Base-by-base conservation (phyloP, 1,140 invertebrate genomes). In the Diuraphis noxia region DNA sequence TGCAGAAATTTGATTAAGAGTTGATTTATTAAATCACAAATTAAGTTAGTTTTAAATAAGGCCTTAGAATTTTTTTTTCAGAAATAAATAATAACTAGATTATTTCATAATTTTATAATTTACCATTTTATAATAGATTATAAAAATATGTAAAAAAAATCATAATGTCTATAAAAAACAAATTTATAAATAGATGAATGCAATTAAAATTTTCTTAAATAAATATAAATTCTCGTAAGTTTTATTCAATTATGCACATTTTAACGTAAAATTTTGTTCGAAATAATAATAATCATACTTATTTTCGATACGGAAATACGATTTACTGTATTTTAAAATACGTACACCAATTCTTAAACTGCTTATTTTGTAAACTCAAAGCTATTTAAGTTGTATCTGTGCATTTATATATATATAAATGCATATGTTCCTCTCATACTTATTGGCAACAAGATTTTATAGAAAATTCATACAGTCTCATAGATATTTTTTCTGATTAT, bases 11-110 rank as follows among this genome's bases (percentile, higher is more conserved):
- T 17, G 56, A 72, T 72, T n/a, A 72, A 72, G 30, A n/a, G 10
- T n/a, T 17, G 13, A 72, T 30, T 17, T 72, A n/a, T 6, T 17
- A 72, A 72, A 72, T 72, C 10, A 72, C 34, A 72, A 72, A 72
- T 72, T 72, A 72, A 72, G 30, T 72, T n/a, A 72, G 13, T 72
- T 72, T n/a, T 72, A 4, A n/a, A n/a, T 72, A 72, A 72, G n/a
- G 56, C 30, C 30, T 17, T 17, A 72, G 56, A n/a, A n/a, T n/a
- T n/a, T n/a, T n/a, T 72, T 72, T 34, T n/a, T n/a, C 23, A 5
- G 34, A 72, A 72, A 72, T 72, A n/a, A 72, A 72, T 72, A 72
- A 72, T 72, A 72, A 72, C n/a, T n/a, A 72, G 34, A 72, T 72
- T 63, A 56, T 63, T n/a, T 63, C 56, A n/a, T 34, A 6, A 13